Percentiles rank a stretch among this genome's conserved stretches.
phyloP scores from a whole-genome alignment of 2,888 invertebrate genomes.

The Euplagia quadripunctaria region DNA sequence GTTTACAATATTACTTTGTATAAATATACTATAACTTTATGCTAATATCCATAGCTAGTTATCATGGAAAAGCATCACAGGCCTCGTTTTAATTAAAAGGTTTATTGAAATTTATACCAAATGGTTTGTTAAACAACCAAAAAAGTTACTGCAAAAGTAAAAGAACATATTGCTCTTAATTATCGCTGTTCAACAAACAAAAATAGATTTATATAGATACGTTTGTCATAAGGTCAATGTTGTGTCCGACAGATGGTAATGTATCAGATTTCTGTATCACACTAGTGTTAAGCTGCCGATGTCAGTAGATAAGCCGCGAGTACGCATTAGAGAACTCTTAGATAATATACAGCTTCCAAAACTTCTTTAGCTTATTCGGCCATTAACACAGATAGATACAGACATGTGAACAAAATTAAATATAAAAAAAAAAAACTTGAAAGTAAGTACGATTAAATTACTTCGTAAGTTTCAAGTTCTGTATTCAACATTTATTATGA shows the following conservation, averaged over 20 bases:
- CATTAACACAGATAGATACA: neutral
- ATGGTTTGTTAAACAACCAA: too few relatives aligned
- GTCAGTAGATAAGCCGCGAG: neutral
- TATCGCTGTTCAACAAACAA: too few relatives aligned
- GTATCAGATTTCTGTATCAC: neutral
- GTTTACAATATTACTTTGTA: neutral
- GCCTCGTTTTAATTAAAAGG: too few relatives aligned
- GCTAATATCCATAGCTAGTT: neutral
- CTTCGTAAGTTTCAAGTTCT: neutral
- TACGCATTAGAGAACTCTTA: too few relatives aligned
- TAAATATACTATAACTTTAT: neutral
- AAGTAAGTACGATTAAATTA: neutral
- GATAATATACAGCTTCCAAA: too few relatives aligned
- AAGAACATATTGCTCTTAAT: too few relatives aligned
- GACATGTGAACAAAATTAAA: neutral
- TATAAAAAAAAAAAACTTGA: neutral
- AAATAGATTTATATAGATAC: too few relatives aligned
- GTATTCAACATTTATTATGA: slow-evolving; percentile 18
- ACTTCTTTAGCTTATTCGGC: neutral
- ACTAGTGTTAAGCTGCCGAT: neutral
- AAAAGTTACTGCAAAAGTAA: too few relatives aligned
- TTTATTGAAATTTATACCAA: too few relatives aligned
- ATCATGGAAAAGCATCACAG: neutral
- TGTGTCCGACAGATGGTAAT: neutral
- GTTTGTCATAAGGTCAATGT: too few relatives aligned